Conservation (phyloP, 2,113 vertebrate genomes). For the Oostethus manadensis region DNA sequence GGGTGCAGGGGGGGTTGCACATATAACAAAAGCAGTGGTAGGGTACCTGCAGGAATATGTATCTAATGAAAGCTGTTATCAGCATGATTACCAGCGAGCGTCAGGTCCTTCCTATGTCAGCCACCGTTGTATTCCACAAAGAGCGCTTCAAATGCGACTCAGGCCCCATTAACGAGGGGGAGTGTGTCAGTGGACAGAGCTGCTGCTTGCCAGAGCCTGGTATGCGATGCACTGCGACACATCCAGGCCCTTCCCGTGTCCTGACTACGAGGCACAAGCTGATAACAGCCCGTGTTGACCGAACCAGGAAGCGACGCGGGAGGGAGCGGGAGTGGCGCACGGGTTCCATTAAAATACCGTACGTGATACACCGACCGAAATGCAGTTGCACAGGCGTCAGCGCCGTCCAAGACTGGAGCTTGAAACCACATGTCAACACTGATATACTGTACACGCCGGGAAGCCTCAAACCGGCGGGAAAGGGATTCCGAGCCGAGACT, state of each 20-base stretch:
- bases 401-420: conserved; percentile 15
- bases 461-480: conserved; percentile 1
- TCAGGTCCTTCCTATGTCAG: conserved; percentile 78
- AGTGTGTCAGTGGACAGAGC: conserved; percentile 77
- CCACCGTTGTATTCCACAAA: conserved; percentile 94
- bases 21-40: no score
- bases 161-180: conserved; percentile 92
- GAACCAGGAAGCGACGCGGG: conserved; percentile 31
- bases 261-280: conserved; percentile 84
- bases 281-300: conserved; percentile 77
- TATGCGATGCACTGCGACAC: conserved; percentile 92
- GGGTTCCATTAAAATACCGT: conserved; percentile 2
- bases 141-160: conserved; percentile 96
- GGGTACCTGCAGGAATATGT: no score
- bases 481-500: neutral
- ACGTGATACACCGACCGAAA: conserved; percentile 1
- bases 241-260: conserved; percentile 90
- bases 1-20: no score
- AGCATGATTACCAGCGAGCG: no score
- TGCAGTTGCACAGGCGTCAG: neutral
- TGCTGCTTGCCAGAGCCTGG: conserved; percentile 24
- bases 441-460: conserved; percentile 17
- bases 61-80: no score
- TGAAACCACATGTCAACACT: conserved; percentile 19
- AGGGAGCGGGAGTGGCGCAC: neutral